A percentile compares a stretch with the other conserved stretches of the same genome.
Conservation (phyloP, 2,113 vertebrate genomes). For the Chamaetylas fuelleborni region DNA sequence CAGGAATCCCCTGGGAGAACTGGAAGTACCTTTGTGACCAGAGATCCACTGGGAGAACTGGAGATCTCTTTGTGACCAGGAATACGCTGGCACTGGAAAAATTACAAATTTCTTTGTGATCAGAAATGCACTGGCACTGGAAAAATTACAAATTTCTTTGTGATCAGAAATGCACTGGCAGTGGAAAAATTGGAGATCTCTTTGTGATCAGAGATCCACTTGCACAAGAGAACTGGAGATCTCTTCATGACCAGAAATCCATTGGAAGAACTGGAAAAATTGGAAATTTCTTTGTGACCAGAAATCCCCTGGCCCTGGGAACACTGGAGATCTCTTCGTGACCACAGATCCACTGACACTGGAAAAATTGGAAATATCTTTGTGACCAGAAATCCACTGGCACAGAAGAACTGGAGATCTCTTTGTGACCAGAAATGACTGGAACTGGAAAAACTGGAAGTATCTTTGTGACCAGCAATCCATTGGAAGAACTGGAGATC, state of each 20-base stretch:
- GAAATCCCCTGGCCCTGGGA: too few relatives aligned
- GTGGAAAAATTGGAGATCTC: too few relatives aligned
- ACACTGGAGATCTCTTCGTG: background rate
- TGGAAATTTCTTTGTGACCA: too few relatives aligned
- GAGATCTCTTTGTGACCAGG: too few relatives aligned
- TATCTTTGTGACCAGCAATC: too few relatives aligned
- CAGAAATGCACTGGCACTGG: background rate
- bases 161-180: background rate
- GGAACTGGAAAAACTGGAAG: accelerated
- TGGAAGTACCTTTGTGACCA: background rate
- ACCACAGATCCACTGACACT: background rate
- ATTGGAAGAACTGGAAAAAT: too few relatives aligned
- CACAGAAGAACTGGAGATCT: too few relatives aligned
- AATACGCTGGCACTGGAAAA: too few relatives aligned
- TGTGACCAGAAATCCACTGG: background rate
- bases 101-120: background rate
- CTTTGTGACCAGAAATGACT: background rate
- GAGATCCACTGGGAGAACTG: accelerated
- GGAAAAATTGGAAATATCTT: accelerated
- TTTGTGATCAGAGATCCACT: background rate
- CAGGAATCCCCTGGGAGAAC: too few relatives aligned
- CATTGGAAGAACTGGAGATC: too few relatives aligned
- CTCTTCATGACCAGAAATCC: background rate
- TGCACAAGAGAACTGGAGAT: too few relatives aligned
- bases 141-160: accelerated